Evolutionary conservation across 2,888 invertebrate genomes (phyloP).

Genomic region (Meteorus colon): DNA sequence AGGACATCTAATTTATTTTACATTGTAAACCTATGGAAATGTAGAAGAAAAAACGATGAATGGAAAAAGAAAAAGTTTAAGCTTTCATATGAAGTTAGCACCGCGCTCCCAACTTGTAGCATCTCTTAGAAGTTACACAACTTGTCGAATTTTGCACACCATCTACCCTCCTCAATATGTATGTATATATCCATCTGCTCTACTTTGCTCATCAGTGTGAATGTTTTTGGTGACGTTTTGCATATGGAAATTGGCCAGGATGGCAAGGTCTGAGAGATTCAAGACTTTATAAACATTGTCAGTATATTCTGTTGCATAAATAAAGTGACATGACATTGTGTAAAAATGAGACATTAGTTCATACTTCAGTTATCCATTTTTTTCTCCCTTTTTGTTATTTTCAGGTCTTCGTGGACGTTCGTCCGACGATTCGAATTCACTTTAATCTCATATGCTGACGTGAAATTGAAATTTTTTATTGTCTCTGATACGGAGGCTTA

Average conservation of each 20-base stretch:
- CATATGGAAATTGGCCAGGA: constrained; percentile 63
- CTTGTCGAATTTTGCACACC: neutral
- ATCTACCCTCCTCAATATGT: constrained; percentile 11
- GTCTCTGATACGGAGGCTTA: too few species aligned
- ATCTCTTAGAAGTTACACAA: constrained; percentile 23
- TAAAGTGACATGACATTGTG: constrained; percentile 61
- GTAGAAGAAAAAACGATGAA: constrained; percentile 2
- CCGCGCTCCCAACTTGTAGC: constrained; percentile 21
- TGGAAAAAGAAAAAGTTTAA: neutral
- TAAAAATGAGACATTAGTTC: neutral
- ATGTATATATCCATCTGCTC: constrained; percentile 31
- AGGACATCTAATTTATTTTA: constrained; percentile 13
- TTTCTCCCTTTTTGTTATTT: neutral
- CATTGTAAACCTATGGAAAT: constrained; percentile 42
- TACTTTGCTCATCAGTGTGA: constrained; percentile 54
- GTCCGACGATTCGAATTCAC: neutral
- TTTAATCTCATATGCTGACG: neutral
- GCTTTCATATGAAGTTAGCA: neutral
- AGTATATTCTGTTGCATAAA: constrained; percentile 58
- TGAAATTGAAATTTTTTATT: neutral
- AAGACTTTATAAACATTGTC: constrained; percentile 44
- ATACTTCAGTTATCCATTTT: neutral
- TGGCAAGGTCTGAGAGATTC: constrained; percentile 31
- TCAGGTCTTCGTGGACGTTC: neutral
- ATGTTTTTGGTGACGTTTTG: constrained; percentile 54